These are phyloP conservation scores for Nemoura dubitans DNA, from an alignment of 2,888 invertebrate genomes.

Conservation along the genomic window DNA sequence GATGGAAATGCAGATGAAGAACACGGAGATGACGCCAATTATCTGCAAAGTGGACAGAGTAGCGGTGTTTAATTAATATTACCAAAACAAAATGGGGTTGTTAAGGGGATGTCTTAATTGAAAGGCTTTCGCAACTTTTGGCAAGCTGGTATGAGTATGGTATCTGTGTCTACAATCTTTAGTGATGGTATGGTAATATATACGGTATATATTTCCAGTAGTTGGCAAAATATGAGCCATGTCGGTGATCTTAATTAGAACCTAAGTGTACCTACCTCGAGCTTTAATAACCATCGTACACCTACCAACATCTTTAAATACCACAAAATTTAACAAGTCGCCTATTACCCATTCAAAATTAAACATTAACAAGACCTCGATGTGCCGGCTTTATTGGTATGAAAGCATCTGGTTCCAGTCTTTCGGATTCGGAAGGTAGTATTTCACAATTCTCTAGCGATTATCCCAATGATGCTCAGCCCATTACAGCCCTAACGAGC, in stretches of 20 bases:
- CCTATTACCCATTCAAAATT: too few relatives aligned
- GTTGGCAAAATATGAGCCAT: neutral
- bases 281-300: neutral
- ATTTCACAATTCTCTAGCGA: neutral
- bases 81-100: neutral
- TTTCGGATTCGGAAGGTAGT: too few relatives aligned
- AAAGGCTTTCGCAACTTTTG: neutral
- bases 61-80: slow-evolving; percentile 9
- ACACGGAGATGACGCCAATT: slow-evolving; percentile 97
- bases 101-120: neutral
- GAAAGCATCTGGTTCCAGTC: too few relatives aligned
- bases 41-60: slow-evolving; percentile 74
- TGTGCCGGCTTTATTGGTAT: too few relatives aligned
- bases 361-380: neutral
- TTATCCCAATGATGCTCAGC: neutral
- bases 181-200: neutral
- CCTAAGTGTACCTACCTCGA: neutral
- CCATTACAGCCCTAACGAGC: neutral
- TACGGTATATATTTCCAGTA: neutral
- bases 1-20: slow-evolving; percentile 99
- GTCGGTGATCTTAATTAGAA: neutral
- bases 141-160: neutral
- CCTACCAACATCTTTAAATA: neutral
- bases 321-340: too few relatives aligned
- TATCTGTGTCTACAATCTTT: neutral